phyloP scores from a whole-genome alignment of 2,888 invertebrate species.

The Dicranocentrus wangi region DNA sequence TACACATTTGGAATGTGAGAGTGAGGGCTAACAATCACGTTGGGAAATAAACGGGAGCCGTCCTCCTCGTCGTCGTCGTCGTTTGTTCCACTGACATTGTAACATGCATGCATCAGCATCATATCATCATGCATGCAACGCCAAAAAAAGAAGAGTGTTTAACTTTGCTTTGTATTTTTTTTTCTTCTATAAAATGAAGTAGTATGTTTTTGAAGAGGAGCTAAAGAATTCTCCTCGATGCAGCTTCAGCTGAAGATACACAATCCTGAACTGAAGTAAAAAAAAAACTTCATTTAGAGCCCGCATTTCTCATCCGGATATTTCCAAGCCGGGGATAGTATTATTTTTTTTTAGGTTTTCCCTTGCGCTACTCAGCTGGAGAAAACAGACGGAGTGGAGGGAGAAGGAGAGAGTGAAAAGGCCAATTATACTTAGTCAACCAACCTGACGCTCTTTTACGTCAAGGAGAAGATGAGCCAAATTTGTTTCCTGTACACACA shows the following conservation, averaged over 20 bases:
- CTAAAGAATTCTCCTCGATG: not conserved
- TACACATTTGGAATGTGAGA: too few species aligned
- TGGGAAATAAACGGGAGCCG: not conserved
- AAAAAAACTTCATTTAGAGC: constrained; percentile 34
- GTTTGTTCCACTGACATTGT: constrained; percentile 8
- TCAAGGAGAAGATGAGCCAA: constrained; percentile 57
- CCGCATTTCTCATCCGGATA: constrained; percentile 31
- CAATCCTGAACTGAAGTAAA: not conserved
- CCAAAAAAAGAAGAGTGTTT: not conserved
- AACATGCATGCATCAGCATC: not conserved
- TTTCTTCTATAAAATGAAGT: too few species aligned
- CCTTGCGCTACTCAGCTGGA: not conserved
- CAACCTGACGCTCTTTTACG: constrained; percentile 40
- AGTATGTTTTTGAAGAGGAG: too few species aligned
- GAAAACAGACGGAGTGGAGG: not conserved
- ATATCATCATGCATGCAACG: not conserved
- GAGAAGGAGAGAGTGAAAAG: constrained; percentile 26
- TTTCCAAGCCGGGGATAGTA: constrained; percentile 22
- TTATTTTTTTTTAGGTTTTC: constrained; percentile 19
- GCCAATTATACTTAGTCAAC: constrained; percentile 56
- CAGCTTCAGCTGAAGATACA: too few species aligned
- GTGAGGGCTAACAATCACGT: constrained; percentile 1
- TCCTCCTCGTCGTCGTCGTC: too few species aligned
- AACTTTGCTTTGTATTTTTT: not conserved
- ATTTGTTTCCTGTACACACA: constrained; percentile 55